Base-by-base conservation (phyloP, 1,140 invertebrate genomes). In the Neoseiulus cucumeris region DNA sequence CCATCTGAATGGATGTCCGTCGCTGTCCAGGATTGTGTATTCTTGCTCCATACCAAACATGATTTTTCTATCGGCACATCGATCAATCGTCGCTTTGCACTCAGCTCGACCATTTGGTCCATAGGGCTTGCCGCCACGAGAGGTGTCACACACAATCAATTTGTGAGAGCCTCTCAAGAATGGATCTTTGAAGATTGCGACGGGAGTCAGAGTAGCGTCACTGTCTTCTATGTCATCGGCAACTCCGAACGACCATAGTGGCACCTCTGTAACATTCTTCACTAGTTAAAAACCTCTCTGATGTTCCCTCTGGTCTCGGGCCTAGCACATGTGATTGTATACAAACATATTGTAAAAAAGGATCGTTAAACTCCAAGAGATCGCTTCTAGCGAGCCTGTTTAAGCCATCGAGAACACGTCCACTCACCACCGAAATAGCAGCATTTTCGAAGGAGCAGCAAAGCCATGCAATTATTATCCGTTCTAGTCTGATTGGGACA, bases 21-120 rank as follows among this genome's bases (percentile, higher is more conserved):
- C 89, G 65, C 85, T 81, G 72, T 93, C 90, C 17, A 94, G 74
- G 1, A 95, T 77, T 1, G 89, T 91, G 76, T 95, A 93, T 74
- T 95, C 91, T 73, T 95, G 91, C 70, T 84, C 83, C 73, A 83
- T 92, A 1, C 92, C 92, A 73, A 96, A 96, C 91, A 90, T 94
- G 0, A 91, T 90, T 64, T 87, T 81, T 2, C 83, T 78, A 22
- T 84, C 83, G 22, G 51, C 51, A 25, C 51, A 59, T 29, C 25
- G 51, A 25, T 25, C 14, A 25, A 59, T 59, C 12, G 33, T 33
- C 17, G 14, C 25, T 59, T 59, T 14, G 51, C 51, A 59, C 1
- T 12, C 51, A 14, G 51, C 33, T 20, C 51, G 51, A 18, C 33
- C 33, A 25, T 59, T 59, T 25, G 51, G 51, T 25, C 51, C 51